A percentile compares a stretch with the other conserved stretches of the same genome.
These are phyloP conservation scores for Drosophila watanabei DNA, from an alignment of 1,140 invertebrate genomes.

Conservation along the genomic window DNA sequence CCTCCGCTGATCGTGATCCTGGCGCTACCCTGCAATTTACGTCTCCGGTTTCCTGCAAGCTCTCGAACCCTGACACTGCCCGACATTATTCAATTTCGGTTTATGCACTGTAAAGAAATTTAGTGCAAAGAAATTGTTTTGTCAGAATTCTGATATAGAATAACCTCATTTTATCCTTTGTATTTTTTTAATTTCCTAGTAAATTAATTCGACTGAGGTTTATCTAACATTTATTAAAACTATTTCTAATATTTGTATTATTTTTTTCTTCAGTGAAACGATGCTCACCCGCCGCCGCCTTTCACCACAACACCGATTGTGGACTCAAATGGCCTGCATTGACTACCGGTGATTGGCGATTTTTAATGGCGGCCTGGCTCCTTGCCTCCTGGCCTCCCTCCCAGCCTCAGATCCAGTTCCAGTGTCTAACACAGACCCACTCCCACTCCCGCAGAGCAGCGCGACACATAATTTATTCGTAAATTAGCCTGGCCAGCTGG, in stretches of 20 bases:
- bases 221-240: too few species aligned
- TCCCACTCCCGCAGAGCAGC: constrained; percentile 21
- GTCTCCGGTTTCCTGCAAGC: constrained; percentile 73
- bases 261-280: constrained; percentile 14
- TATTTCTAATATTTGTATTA: too few species aligned
- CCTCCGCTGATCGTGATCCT: constrained; percentile 40
- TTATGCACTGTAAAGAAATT: background rate
- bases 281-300: constrained; percentile 70
- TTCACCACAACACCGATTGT: constrained; percentile 51
- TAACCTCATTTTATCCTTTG: background rate
- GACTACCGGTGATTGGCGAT: constrained; percentile 59
- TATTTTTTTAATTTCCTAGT: background rate
- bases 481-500: constrained; percentile 69
- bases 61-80: constrained; percentile 39
- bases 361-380: constrained; percentile 42
- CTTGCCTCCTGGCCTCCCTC: background rate
- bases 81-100: constrained; percentile 34
- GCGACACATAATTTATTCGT: constrained; percentile 71
- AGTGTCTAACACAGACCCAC: constrained; percentile 7
- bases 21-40: constrained; percentile 75
- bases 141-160: too few species aligned
- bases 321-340: constrained; percentile 42
- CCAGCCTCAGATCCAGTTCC: constrained; percentile 6
- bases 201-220: background rate
- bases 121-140: background rate